Conservation (phyloP, 2,797 vertebrate genomes). For the Anguilla marmorata region DNA sequence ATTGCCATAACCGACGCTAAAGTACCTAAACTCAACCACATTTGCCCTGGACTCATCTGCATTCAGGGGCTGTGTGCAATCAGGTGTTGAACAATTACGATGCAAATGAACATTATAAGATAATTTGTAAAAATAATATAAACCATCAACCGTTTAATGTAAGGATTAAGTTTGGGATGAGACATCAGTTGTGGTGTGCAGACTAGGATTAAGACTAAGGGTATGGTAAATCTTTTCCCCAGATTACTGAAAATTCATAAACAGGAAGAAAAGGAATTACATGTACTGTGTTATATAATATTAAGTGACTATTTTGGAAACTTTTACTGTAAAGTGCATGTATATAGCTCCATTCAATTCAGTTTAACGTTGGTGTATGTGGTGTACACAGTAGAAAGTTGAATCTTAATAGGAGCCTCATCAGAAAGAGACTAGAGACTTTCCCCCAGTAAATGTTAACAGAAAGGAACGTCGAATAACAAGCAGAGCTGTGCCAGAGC, state of each 20-base stretch:
- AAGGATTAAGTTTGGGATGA: background rate
- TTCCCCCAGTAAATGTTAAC: background rate
- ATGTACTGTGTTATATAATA: background rate
- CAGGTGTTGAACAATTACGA: background rate
- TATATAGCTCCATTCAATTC: background rate
- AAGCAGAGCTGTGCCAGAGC: background rate
- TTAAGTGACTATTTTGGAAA: background rate
- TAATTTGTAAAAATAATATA: background rate
- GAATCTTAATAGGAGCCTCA: background rate
- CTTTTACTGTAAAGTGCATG: background rate
- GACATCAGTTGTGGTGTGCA: background rate
- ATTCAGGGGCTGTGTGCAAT: background rate
- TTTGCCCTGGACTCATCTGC: no score
- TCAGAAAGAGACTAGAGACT: background rate
- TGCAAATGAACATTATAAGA: background rate
- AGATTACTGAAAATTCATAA: background rate
- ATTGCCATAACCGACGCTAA: no score
- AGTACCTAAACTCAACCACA: no score
- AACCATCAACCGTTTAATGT: conserved; percentile 38
- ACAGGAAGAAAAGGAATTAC: background rate
- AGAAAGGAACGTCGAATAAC: background rate
- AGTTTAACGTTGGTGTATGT: background rate
- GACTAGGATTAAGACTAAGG: background rate
- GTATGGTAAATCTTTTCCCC: background rate
- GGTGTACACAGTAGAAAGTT: background rate